A percentile compares a stretch with the other conserved stretches of the same genome.
Conservation (phyloP, 2,888 invertebrate species). For the Coronaproctus castanopsis region DNA sequence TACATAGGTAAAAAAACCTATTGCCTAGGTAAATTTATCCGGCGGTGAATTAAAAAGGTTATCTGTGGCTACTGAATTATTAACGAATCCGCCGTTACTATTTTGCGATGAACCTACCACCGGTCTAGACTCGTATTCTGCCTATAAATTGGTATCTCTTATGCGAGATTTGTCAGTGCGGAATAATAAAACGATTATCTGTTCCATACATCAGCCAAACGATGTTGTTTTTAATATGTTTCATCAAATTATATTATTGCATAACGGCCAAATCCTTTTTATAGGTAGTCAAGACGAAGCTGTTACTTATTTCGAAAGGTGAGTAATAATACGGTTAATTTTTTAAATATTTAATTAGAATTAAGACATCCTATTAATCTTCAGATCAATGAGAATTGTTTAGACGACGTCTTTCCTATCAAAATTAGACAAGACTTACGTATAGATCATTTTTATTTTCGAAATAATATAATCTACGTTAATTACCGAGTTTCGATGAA, state of each 20-base stretch:
- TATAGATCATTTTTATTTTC: no score
- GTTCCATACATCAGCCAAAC: conserved; percentile 7
- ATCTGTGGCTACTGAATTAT: conserved; percentile 75
- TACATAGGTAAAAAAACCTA: no score
- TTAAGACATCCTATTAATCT: no score
- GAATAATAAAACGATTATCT: conserved; percentile 4
- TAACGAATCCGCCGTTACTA: conserved; percentile 75
- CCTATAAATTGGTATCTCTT: conserved; percentile 55
- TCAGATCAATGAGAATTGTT: no score
- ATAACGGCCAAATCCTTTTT: conserved; percentile 39
- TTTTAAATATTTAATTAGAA: no score
- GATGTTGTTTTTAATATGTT: conserved; percentile 2
- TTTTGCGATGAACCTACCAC: conserved; percentile 96
- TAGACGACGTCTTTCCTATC: no score
- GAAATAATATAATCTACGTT: no score
- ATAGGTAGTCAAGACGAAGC: conserved; percentile 51
- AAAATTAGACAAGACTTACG: no score
- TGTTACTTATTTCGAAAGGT: conserved; percentile 48
- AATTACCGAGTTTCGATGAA: no score
- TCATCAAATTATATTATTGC: conserved; percentile 2
- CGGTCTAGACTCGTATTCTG: conserved; percentile 78
- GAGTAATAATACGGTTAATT: no score
- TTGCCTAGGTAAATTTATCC: conserved; percentile 29
- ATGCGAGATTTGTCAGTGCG: conserved; percentile 44
- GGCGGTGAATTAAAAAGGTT: conserved; percentile 84